phyloP scores from a whole-genome alignment of 2,797 vertebrate species.

The Percopsis omiscomaycus region DNA sequence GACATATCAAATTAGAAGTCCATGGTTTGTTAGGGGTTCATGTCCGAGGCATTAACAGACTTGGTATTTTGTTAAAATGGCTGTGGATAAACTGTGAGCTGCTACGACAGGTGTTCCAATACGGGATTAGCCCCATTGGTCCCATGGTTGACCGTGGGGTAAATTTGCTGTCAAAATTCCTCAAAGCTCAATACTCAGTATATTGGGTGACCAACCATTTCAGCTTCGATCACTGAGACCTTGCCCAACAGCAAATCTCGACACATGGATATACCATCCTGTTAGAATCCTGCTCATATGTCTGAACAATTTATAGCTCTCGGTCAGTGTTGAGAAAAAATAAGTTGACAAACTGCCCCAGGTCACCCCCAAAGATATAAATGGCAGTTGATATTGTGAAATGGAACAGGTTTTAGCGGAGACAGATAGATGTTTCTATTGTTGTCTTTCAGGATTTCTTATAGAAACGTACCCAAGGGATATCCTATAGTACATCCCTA shows the following conservation, averaged over 20 bases:
- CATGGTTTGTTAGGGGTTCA: too few relatives aligned
- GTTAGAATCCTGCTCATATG: constrained; percentile 31
- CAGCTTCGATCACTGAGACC: constrained; percentile 33
- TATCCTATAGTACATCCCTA: constrained; percentile 8
- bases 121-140: constrained; percentile 32
- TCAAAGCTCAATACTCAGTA: constrained; percentile 41
- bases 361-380: constrained; percentile 57
- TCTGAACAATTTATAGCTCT: constrained; percentile 57
- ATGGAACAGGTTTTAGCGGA: constrained; percentile 27
- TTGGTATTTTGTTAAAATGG: too few relatives aligned
- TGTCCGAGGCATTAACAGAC: too few relatives aligned
- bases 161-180: constrained; percentile 61
- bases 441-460: constrained; percentile 37
- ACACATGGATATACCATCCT: constrained; percentile 43
- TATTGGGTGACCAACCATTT: constrained; percentile 46
- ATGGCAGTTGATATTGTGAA: constrained; percentile 34
- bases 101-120: constrained; percentile 56
- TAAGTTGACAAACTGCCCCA: constrained; percentile 62
- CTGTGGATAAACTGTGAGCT: constrained; percentile 43
- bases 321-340: constrained; percentile 56
- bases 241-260: constrained; percentile 51
- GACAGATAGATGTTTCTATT: constrained; percentile 51
- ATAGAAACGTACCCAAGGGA: constrained; percentile 14
- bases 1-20: too few relatives aligned
- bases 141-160: constrained; percentile 46